phyloP scores from a whole-genome alignment of 2,888 invertebrate genomes.

The Magallana nippona region DNA sequence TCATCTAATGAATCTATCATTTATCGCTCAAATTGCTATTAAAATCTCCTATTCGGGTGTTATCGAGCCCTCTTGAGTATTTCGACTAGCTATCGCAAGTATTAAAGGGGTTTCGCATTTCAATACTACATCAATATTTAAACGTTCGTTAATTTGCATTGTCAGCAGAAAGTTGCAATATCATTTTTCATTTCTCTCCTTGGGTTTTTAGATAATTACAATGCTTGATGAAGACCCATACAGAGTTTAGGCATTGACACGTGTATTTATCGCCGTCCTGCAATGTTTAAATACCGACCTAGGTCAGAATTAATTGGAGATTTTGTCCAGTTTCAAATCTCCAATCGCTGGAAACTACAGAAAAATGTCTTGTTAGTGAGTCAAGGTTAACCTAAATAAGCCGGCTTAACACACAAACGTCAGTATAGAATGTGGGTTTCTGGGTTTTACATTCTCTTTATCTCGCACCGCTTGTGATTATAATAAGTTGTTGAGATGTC shows the following conservation, averaged over 20 bases:
- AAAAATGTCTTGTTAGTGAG: slow-evolving; percentile 5
- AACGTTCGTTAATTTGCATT: neutral
- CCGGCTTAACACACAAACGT: slow-evolving; percentile 22
- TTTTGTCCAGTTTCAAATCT: slow-evolving; percentile 10
- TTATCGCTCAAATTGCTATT: neutral
- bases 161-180: slow-evolving; percentile 22
- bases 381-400: slow-evolving; percentile 28
- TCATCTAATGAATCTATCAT: neutral
- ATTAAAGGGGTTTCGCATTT: neutral
- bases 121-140: neutral
- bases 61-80: neutral
- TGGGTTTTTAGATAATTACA: neutral
- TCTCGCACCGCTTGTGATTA: neutral
- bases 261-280: neutral
- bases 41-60: neutral
- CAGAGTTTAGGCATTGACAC: neutral
- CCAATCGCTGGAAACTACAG: slow-evolving; percentile 8
- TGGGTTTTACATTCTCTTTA: neutral
- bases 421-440: slow-evolving; percentile 7
- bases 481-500: neutral
- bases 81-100: neutral
- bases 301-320: slow-evolving; percentile 30
- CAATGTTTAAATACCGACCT: slow-evolving; percentile 23
- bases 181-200: slow-evolving; percentile 23
- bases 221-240: neutral